Percentiles rank a stretch among this genome's conserved stretches.
phyloP scores from a whole-genome alignment of 2,113 vertebrate species.

The Procavia capensis region DNA sequence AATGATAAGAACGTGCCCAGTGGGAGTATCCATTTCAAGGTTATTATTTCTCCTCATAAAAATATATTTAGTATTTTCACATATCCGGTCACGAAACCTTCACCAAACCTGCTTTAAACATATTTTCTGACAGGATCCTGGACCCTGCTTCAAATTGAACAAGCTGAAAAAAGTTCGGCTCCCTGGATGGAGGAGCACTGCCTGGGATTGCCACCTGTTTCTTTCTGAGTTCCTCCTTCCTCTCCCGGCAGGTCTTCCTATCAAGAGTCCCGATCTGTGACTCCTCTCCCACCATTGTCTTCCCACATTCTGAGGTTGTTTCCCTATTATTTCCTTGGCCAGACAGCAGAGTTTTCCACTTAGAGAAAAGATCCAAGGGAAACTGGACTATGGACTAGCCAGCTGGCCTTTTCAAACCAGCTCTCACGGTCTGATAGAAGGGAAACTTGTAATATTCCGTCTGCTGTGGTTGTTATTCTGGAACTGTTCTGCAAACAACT shows the following conservation, averaged over 20 bases:
- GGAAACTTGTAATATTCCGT: neutral
- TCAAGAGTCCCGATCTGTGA: neutral
- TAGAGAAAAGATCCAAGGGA: neutral
- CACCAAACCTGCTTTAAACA: neutral
- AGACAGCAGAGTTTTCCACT: neutral
- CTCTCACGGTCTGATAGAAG: neutral
- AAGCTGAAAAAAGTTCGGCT: neutral
- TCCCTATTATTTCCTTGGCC: neutral
- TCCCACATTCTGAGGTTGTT: neutral
- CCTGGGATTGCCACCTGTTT: neutral
- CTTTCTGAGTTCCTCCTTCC: neutral
- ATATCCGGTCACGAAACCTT: neutral
- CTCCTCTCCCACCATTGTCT: accelerated
- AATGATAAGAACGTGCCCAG: neutral
- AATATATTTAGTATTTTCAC: neutral
- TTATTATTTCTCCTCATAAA: slow-evolving; percentile 13
- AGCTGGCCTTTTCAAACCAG: neutral
- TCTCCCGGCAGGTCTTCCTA: neutral
- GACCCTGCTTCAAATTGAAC: neutral
- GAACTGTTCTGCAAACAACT: neutral
- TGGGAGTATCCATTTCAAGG: neutral
- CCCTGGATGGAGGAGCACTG: neutral
- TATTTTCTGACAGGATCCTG: neutral
- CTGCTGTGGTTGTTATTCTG: neutral
- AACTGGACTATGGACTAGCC: neutral